Evolutionary conservation across 2,797 vertebrate genomes (phyloP), one percentile per base, ranked within the genome.

Genomic region (Eurystomus glaucurus): DNA sequence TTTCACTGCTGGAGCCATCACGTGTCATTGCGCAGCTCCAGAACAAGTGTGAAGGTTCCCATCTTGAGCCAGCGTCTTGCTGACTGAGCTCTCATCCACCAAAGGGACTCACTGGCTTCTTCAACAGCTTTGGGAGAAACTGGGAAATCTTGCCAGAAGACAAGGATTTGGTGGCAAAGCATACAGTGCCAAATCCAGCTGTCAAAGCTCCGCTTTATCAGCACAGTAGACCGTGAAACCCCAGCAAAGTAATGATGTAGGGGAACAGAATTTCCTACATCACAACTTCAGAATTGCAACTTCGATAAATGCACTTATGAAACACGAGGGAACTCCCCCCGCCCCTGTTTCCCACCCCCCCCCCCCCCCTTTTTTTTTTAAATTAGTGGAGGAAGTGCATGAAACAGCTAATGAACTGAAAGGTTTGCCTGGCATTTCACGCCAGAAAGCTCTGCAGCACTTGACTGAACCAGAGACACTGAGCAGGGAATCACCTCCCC

Each of bases 21-120:
- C 0, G 2, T 10, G 45, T 31, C 72, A 46, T 9, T 9, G 0
- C 3, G 1, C 50, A 18, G 65, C 62, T 10, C 58, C 75, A 51
- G 57, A 23, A 25, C 8, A 11, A 69, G 54, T 4, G 0, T 1
- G 0, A 22, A 21, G n/a, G 20, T 17, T 84, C 19, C 70, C 41
- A 26, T n/a, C 48, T 1, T 10, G 19, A 41, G 64, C 45, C 61
- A 70, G 46, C 3, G 0, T 8, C 20, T 39, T 28, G 25, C 68
- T 19, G 45, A 20, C 45, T 22, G 25, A 65, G 57, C 37, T 43
- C 31, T 41, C 10, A 2, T 10, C 10, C 51, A 9, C 62, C 26
- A 46, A 14, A 55, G 18, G 50, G 82, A 21, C 39, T 20, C 23
- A 0, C 9, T 16, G 20, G 28, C 11, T 61, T 10, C 84, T 72